Evolutionary conservation across 1,140 invertebrate genomes (phyloP).

Genomic region (Bombus fervidus): DNA sequence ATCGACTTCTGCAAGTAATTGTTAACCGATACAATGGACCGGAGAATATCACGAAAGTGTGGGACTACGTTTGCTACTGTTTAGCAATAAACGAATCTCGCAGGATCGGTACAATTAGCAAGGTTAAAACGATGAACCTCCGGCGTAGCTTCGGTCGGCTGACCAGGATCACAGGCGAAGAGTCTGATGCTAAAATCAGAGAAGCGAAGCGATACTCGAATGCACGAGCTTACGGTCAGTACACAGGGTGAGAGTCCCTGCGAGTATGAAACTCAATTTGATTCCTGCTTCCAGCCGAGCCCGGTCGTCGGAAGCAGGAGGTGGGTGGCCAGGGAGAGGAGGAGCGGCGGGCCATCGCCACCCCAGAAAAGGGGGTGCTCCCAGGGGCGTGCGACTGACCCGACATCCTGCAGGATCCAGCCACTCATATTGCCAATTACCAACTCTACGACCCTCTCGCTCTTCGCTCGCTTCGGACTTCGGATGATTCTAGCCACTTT

Average conservation of each 20-base stretch:
- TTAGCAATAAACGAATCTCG: background rate
- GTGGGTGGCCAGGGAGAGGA: constrained; percentile 57
- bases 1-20: too few species aligned
- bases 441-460: constrained; percentile 78
- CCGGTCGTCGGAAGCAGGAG: constrained; percentile 63
- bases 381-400: constrained; percentile 80
- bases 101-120: constrained; percentile 1
- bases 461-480: constrained; percentile 72
- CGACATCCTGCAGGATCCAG: constrained; percentile 80
- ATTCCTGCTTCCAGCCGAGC: constrained; percentile 75
- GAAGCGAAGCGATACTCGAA: constrained; percentile 60
- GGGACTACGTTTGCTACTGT: too few species aligned
- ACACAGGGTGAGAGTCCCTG: constrained; percentile 73
- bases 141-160: constrained; percentile 3
- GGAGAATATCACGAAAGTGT: background rate
- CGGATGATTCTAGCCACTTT: constrained; percentile 74
- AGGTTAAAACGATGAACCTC: constrained; percentile 29
- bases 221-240: constrained; percentile 55
- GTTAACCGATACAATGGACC: too few species aligned
- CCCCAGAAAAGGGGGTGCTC: constrained; percentile 77
- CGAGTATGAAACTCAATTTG: constrained; percentile 81
- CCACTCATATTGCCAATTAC: constrained; percentile 83
- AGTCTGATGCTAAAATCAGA: constrained; percentile 62
- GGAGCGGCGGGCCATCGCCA: constrained; percentile 61
- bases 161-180: constrained; percentile 26